Evolutionary conservation across 2,797 vertebrate species (phyloP), one percentile per base, ranked within the genome.

Genomic region (Malacoraja senta): DNA sequence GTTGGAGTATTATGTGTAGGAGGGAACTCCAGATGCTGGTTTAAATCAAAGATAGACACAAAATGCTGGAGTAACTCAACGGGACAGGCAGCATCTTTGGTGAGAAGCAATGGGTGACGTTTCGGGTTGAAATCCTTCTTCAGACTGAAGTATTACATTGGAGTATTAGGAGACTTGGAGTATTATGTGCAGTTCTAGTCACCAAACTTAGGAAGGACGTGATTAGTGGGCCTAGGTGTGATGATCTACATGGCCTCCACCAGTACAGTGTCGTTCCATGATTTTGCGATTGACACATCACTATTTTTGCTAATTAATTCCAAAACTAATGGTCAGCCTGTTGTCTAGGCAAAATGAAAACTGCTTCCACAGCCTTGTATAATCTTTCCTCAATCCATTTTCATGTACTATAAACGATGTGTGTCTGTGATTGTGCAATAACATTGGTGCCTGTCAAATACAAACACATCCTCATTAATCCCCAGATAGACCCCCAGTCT

Each of bases 381-480:
- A 86, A 86, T 86, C 83, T 29, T 63, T 86, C n/a, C 58, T 61
- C 4, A n/a, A 7, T 86, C 26, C 83, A 86, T 86, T 6, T 63
- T 86, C 53, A 38, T 35, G 44, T 91, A 72, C 32, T 71, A 44
- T 44, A 72, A 38, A 17, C 65, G 38, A 24, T 65, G 68, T 13
- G n/a, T 71, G 63, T 35, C 32, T 72, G 65, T 61, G 83, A n/a
- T 72, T 24, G 63, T 91, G 32, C 32, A 91, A 91, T 68, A 19
- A 44, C 88, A 44, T 35, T 71, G 63, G 61, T 90, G n/a, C 68
- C n/a, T 32, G 86, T 72, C 65, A 24, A 81, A 44, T 19, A 26
- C 21, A 72, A 91, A 71, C 63, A 72, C 13, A 35, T 91, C 68
- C 88, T 91, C 72, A 91, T 44, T 91, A 44, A 72, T 65, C 32